Evolutionary conservation across 23 tunicate genomes (phyloP).

Genomic region (Halocynthia aurantium): DNA sequence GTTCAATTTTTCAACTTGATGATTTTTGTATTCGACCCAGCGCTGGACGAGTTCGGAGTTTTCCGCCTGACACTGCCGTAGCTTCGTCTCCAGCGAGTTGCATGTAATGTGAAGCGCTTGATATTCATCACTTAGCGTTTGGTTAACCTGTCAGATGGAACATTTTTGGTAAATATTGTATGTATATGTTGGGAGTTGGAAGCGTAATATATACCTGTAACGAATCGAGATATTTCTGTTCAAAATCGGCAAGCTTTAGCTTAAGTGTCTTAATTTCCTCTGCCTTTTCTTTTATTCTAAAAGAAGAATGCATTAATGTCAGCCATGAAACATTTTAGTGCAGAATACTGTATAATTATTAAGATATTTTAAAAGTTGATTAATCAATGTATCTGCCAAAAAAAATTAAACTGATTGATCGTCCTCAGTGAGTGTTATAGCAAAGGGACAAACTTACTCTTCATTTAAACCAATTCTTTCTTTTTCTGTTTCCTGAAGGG

Average conservation of each 20-base stretch:
- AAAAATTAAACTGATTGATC: too few relatives aligned
- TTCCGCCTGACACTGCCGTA: slow-evolving; percentile 55
- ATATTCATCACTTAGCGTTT: slow-evolving; percentile 58
- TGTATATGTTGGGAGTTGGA: too few relatives aligned
- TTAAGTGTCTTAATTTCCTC: slow-evolving; percentile 17
- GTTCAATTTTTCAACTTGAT: slow-evolving; percentile 38
- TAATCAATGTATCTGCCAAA: too few relatives aligned
- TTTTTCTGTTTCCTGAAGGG: slow-evolving; percentile 68
- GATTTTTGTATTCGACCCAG: slow-evolving; percentile 29
- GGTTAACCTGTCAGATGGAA: slow-evolving; percentile 35
- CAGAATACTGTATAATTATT: too few relatives aligned
- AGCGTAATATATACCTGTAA: too few relatives aligned
- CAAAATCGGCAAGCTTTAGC: slow-evolving; percentile 13
- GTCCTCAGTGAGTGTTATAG: not conserved
- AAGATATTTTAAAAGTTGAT: too few relatives aligned
- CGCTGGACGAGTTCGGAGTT: slow-evolving; percentile 36
- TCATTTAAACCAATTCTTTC: slow-evolving; percentile 32
- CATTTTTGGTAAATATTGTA: not conserved
- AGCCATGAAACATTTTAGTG: too few relatives aligned
- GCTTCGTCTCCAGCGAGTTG: slow-evolving; percentile 40
- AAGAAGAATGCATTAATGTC: not conserved
- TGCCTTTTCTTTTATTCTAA: slow-evolving; percentile 5
- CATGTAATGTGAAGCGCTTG: slow-evolving; percentile 50
- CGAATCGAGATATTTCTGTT: slow-evolving; percentile 17
- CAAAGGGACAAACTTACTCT: not conserved